Conservation (phyloP, 2,113 vertebrate genomes). For the Chauna torquata region DNA sequence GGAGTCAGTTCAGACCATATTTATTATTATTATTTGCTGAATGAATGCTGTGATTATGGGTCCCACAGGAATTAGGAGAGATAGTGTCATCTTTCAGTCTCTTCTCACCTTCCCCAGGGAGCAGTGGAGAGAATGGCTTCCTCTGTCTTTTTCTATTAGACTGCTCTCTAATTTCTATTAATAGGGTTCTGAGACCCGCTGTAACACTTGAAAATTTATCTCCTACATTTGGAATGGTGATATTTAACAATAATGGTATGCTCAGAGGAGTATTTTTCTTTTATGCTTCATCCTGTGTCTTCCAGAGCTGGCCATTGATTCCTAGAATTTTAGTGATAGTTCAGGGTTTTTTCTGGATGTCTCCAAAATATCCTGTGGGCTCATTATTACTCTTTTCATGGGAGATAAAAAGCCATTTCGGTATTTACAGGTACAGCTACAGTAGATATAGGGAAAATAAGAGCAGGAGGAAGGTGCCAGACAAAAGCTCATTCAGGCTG, state of each 20-base stretch:
- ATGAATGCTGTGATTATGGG: constrained; percentile 74
- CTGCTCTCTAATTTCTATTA: constrained; percentile 67
- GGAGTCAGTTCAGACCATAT: constrained; percentile 78
- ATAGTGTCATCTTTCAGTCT: constrained; percentile 65
- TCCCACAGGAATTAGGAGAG: constrained; percentile 48
- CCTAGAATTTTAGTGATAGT: background rate
- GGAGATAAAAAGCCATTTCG: background rate
- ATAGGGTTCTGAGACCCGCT: constrained; percentile 60
- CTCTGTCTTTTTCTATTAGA: constrained; percentile 61
- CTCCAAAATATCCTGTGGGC: background rate
- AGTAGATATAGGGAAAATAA: background rate
- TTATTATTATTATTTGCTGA: constrained; percentile 83
- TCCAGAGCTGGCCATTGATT: constrained; percentile 17
- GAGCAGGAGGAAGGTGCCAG: background rate
- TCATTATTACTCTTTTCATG: background rate
- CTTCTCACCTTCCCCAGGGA: constrained; percentile 50
- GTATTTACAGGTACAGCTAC: background rate
- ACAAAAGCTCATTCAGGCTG: background rate
- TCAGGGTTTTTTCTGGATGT: background rate
- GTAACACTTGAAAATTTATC: constrained; percentile 69
- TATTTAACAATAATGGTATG: constrained; percentile 72
- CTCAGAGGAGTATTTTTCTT: constrained; percentile 36
- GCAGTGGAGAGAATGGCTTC: constrained; percentile 53
- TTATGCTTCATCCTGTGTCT: background rate
- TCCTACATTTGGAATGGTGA: constrained; percentile 57